These are phyloP conservation scores for Thereva nobilitata DNA, from an alignment of 2,888 invertebrate species.

Conservation along the genomic window DNA sequence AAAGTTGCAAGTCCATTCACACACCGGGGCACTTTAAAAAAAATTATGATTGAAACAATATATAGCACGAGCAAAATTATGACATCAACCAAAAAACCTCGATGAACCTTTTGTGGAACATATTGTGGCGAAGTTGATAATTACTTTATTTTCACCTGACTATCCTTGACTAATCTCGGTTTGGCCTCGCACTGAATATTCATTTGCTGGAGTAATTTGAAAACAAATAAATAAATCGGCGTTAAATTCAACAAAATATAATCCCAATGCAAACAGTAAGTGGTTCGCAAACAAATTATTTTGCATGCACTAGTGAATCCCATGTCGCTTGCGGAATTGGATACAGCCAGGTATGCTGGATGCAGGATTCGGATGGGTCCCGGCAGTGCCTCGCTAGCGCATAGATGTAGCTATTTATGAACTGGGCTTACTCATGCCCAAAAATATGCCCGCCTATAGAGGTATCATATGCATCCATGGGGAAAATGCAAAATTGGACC, in stretches of 20 bases:
- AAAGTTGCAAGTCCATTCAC: too few relatives aligned
- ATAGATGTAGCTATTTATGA: constrained; percentile 24
- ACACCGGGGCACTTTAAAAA: too few relatives aligned
- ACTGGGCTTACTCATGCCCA: constrained; percentile 21
- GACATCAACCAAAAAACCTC: too few relatives aligned
- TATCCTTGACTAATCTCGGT: not conserved
- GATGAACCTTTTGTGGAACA: too few relatives aligned
- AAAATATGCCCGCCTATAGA: constrained; percentile 5
- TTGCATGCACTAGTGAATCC: constrained; percentile 33
- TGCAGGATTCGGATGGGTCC: not conserved
- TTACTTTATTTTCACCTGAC: not conserved
- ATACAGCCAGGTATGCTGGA: constrained; percentile 10
- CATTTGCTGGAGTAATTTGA: constrained; percentile 30
- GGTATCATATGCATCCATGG: constrained; percentile 2
- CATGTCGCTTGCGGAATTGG: constrained; percentile 11
- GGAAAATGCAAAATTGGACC: not conserved
- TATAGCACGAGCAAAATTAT: too few relatives aligned
- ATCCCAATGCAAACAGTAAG: constrained; percentile 30
- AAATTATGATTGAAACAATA: too few relatives aligned
- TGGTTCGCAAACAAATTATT: constrained; percentile 34
- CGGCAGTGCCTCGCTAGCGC: not conserved
- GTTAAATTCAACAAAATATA: constrained; percentile 29
- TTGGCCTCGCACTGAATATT: constrained; percentile 3
- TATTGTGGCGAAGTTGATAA: too few relatives aligned
- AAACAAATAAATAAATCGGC: constrained; percentile 34